Percentiles rank a stretch among this genome's conserved stretches.
Conservation (phyloP, 92 coral and sea anemone genomes). For the Bergia puertoricense region DNA sequence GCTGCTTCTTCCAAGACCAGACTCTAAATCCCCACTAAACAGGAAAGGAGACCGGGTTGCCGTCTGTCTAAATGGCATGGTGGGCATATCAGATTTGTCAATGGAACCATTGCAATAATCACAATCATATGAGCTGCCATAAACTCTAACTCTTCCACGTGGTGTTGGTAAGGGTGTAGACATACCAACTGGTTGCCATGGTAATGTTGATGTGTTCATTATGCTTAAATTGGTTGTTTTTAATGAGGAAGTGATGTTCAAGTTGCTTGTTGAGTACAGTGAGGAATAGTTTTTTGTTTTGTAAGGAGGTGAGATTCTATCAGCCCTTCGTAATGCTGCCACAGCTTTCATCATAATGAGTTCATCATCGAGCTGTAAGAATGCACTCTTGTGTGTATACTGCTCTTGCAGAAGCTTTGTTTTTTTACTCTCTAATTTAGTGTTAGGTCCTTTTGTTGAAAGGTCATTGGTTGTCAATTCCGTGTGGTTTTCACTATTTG, state of each 20-base stretch:
- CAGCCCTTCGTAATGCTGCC: conserved; percentile 79
- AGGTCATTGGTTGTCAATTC: background rate
- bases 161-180: conserved; percentile 72
- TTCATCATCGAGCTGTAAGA: conserved; percentile 64
- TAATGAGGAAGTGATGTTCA: conserved; percentile 31
- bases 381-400: background rate
- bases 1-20: conserved; percentile 52
- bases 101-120: conserved; percentile 38
- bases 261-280: conserved; percentile 20
- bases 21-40: conserved; percentile 36
- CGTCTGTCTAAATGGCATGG: conserved; percentile 21
- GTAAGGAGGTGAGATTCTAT: conserved; percentile 50
- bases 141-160: conserved; percentile 29
- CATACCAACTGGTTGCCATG: conserved; percentile 86
- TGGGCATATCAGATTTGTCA: conserved; percentile 6
- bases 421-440: background rate
- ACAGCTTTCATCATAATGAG: conserved; percentile 67
- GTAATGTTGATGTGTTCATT: conserved; percentile 60
- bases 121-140: conserved; percentile 51
- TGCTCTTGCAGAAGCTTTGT: background rate
- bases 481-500: background rate
- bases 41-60: conserved; percentile 31
- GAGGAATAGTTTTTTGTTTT: conserved; percentile 25
- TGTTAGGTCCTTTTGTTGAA: background rate
- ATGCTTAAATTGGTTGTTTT: conserved; percentile 45